A percentile compares a stretch with the other conserved stretches of the same genome.
Evolutionary conservation across 2,113 vertebrate species (phyloP).

Genomic region (Megaceryle torquata): DNA sequence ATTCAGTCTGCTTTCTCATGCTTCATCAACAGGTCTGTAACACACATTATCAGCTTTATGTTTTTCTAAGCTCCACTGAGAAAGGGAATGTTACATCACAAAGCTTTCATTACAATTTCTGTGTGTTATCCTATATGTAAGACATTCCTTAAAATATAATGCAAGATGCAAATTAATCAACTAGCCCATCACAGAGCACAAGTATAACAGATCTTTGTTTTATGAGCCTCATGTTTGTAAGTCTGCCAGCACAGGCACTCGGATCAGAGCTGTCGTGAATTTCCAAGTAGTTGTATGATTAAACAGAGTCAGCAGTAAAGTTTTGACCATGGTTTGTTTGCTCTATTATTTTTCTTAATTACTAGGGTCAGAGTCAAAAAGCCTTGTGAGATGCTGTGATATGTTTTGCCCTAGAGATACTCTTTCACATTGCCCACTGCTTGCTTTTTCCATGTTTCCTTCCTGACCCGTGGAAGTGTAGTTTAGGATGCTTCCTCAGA

Average conservation of each 20-base stretch:
- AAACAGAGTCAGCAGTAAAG: not conserved
- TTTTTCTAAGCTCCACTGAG: not conserved
- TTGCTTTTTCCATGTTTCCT: not conserved
- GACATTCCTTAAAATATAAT: not conserved
- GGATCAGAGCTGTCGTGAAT: not conserved
- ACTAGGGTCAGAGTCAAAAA: not conserved
- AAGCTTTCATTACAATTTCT: not conserved
- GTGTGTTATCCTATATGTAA: not conserved
- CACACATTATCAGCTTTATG: not conserved
- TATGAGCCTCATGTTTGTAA: not conserved
- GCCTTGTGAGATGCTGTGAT: not conserved
- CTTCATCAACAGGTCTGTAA: conserved; percentile 4
- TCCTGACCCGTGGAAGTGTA: not conserved
- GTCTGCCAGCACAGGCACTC: not conserved
- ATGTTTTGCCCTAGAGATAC: not conserved
- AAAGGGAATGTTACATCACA: not conserved
- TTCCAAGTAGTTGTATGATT: not conserved
- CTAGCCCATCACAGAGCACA: not conserved
- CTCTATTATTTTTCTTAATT: not conserved
- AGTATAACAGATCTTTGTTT: not conserved
- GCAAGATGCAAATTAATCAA: not conserved
- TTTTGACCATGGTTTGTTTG: not conserved
- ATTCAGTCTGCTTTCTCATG: conserved; percentile 11
- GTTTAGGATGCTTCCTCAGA: not conserved
- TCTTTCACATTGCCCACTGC: not conserved